Evolutionary conservation across 2,888 invertebrate species (phyloP).

Genomic region (Boloria euphrosyne): DNA sequence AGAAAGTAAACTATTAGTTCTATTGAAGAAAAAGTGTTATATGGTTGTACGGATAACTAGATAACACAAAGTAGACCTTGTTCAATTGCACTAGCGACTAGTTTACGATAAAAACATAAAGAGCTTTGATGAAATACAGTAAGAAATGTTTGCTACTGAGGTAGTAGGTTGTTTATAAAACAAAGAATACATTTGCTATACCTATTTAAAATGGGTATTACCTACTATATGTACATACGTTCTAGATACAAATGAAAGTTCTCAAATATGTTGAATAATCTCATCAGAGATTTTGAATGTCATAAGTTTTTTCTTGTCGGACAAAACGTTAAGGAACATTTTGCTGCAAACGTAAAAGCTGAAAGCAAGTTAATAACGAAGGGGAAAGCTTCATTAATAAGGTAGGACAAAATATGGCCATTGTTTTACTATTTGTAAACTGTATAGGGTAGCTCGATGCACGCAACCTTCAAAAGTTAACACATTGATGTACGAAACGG

Average conservation of each 20-base stretch:
- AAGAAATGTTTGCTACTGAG: slow-evolving; percentile 28
- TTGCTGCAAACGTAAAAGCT: neutral
- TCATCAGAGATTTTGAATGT: too few relatives aligned
- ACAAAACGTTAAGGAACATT: too few relatives aligned
- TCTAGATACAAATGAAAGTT: too few relatives aligned
- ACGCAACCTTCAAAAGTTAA: slow-evolving; percentile 32
- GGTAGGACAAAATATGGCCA: slow-evolving; percentile 21
- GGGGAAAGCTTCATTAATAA: slow-evolving; percentile 16
- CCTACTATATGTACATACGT: too few relatives aligned
- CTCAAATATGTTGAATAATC: too few relatives aligned
- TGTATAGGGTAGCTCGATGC: slow-evolving; percentile 18
- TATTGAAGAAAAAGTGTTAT: slow-evolving; percentile 39
- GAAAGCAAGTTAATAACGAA: neutral
- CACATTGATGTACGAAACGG: slow-evolving; percentile 15
- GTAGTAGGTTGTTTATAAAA: slow-evolving; percentile 19
- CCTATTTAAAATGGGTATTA: too few relatives aligned
- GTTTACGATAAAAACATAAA: slow-evolving; percentile 19
- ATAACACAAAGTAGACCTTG: slow-evolving; percentile 28
- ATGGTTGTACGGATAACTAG: slow-evolving; percentile 25
- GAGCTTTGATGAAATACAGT: slow-evolving; percentile 21
- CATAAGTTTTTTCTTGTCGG: too few relatives aligned
- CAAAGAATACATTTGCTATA: neutral
- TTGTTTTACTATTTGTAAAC: slow-evolving; percentile 10
- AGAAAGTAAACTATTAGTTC: slow-evolving; percentile 36
- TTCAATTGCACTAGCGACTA: slow-evolving; percentile 28